Evolutionary conservation across 2,797 vertebrate species (phyloP).

Genomic region (Typhlichthys subterraneus): DNA sequence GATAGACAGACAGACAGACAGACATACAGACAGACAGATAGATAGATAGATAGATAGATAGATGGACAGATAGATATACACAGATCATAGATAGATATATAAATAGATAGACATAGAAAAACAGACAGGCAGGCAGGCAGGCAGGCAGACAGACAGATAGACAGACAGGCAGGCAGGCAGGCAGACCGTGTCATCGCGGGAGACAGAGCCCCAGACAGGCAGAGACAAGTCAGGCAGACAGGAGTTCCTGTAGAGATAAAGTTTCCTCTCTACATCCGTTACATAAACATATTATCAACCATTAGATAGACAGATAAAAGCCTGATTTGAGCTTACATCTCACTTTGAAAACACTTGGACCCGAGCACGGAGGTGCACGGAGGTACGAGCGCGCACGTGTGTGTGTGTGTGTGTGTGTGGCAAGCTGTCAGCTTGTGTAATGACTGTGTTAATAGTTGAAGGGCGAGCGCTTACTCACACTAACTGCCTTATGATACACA

Average conservation of each 20-base stretch:
- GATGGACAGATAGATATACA: too few relatives aligned
- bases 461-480: constrained; percentile 55
- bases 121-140: constrained; percentile 12
- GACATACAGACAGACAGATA: too few relatives aligned
- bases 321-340: not conserved
- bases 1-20: too few relatives aligned
- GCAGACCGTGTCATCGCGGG: not conserved
- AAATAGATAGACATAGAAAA: too few relatives aligned
- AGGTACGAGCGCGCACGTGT: constrained; percentile 14
- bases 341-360: constrained; percentile 1
- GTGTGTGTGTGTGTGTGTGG: constrained; percentile 55
- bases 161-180: too few relatives aligned
- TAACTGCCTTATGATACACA: constrained; percentile 57
- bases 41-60: too few relatives aligned
- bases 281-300: not conserved
- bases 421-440: constrained; percentile 53
- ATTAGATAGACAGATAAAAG: constrained; percentile 5
- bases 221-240: not conserved
- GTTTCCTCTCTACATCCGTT: not conserved
- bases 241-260: not conserved
- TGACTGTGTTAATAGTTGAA: constrained; percentile 43
- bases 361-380: constrained; percentile 6
- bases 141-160: constrained; percentile 42
- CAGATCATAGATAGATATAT: too few relatives aligned
- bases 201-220: constrained; percentile 1